Conservation (phyloP, 1,140 invertebrate species). For the Belonocnema kinseyi region DNA sequence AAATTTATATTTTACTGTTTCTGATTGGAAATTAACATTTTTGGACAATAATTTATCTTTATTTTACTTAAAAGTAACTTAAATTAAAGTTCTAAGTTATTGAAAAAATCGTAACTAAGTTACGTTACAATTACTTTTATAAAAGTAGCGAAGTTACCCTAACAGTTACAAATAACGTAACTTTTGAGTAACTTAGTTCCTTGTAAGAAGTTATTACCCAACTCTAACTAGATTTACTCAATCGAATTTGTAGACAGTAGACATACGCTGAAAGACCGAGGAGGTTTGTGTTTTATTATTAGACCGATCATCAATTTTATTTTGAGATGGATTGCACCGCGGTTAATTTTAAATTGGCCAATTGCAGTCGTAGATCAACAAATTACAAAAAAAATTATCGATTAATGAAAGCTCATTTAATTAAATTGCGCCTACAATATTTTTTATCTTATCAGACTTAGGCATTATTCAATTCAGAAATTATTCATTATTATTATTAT, state of each 20-base stretch:
- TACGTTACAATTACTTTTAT: no score
- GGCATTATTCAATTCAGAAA: no score
- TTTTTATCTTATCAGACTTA: neutral
- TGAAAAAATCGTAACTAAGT: no score
- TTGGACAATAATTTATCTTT: no score
- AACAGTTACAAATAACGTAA: no score
- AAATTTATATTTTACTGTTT: no score
- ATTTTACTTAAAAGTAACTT: no score
- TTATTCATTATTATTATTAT: no score
- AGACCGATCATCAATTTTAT: slow-evolving; percentile 30
- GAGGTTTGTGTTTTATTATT: slow-evolving; percentile 26
- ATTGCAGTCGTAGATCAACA: slow-evolving; percentile 1
- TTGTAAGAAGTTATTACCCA: neutral
- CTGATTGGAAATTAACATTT: no score
- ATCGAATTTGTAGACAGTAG: slow-evolving; percentile 15
- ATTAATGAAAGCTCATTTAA: neutral
- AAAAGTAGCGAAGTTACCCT: neutral
- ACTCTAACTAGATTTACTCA: slow-evolving; percentile 12
- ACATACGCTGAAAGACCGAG: slow-evolving; percentile 16
- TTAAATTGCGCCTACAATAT: neutral
- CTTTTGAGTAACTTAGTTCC: no score
- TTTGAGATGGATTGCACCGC: slow-evolving; percentile 22
- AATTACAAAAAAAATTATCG: neutral
- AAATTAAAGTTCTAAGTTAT: no score
- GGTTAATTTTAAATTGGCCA: slow-evolving; percentile 18